Percentiles rank a stretch among this genome's conserved stretches.
Evolutionary conservation across 2,113 vertebrate genomes (phyloP).

Genomic region (Illadopsis cleaveri): DNA sequence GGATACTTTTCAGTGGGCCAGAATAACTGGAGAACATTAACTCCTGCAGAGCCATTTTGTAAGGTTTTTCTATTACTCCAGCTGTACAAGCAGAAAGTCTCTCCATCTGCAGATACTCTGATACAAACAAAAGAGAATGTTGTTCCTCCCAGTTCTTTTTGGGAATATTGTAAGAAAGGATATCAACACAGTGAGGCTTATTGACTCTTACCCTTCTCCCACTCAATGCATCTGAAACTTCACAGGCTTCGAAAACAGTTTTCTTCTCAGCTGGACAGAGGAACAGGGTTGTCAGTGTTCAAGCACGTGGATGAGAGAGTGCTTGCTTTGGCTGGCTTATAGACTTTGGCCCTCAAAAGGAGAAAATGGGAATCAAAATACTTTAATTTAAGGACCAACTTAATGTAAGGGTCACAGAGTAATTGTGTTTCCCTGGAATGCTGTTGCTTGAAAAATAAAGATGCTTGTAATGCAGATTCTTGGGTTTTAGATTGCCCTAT

Average conservation of each 20-base stretch:
- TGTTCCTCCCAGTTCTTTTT: background rate
- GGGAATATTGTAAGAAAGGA: background rate
- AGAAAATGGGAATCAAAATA: background rate
- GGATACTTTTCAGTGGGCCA: background rate
- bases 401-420: background rate
- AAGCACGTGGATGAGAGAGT: background rate
- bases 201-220: background rate
- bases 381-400: background rate
- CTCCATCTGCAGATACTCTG: background rate
- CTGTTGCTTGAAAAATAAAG: background rate
- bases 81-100: background rate
- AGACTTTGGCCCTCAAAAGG: background rate
- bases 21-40: background rate
- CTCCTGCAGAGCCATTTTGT: background rate
- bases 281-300: background rate
- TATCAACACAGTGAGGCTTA: background rate
- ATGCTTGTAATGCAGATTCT: background rate
- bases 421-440: background rate
- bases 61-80: background rate
- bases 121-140: background rate
- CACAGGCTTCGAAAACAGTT: background rate
- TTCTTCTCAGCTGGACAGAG: background rate
- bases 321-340: background rate
- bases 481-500: slow-evolving; percentile 1
- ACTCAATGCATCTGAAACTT: background rate